Evolutionary conservation across 2,113 vertebrate species (phyloP), one percentile per base, ranked within the genome.

Genomic region (Silurus glanis): DNA sequence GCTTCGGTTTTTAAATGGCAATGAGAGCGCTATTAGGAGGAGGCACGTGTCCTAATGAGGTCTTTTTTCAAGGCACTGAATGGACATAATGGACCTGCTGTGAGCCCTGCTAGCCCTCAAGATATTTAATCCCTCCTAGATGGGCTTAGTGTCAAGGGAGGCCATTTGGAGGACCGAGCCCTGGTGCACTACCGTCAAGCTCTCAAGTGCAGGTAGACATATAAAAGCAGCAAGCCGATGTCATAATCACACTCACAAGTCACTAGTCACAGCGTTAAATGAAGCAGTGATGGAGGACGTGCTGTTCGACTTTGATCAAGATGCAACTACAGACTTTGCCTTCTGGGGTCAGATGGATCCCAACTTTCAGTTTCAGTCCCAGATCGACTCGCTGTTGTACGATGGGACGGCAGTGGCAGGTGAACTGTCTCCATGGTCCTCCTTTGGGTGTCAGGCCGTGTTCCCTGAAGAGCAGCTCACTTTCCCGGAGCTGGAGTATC

Each of bases 51-150:
- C 89, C 91, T 93, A 89, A 92, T 94, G 92, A 92, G 91, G 45
- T 87, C 89, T 93, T 90, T 37, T 92, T 92, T 91, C 90, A 94
- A 87, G 8, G 87, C 79, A 88, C 92, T 94, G 84, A 94, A 94
- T 91, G 89, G 83, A 72, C 49, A 85, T 23, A 49, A 89, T 89
- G 83, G 85, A 87, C 93, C 92, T 83, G 88, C 90, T 66, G 92
- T 82, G 93, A 85, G 87, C 62, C 87, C 66, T 49, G 6, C 45
- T 88, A 91, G 89, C 64, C 91, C 83, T 72, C 7, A 3, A 90
- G 91, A 89, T 95, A 94, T 96, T 95, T 95, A 95, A 95, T 90
- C 90, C 90, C 71, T 80, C 82, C 87, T 81, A 88, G 90, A 87
- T 87, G 61, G 81, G 81, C 71, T 87, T 82, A 86, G 85, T 76